These are phyloP conservation scores for Lordiphosa stackelbergi DNA, from an alignment of 1,140 invertebrate genomes.

Conservation along the genomic window DNA sequence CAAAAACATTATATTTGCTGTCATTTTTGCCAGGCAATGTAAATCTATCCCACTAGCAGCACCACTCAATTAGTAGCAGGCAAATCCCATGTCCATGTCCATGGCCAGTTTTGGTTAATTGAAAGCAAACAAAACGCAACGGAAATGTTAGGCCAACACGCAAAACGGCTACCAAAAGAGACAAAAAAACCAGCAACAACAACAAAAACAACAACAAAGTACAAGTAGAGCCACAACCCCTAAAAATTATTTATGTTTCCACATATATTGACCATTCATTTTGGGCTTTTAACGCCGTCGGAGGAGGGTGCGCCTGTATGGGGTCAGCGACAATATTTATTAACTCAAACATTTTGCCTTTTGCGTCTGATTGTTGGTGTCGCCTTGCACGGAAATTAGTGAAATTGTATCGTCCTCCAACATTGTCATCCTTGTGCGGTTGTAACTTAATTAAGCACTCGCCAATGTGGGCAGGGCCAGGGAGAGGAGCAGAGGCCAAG, in stretches of 20 bases:
- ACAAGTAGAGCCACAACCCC: slow-evolving; percentile 47
- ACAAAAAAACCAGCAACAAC: too few species aligned
- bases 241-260: slow-evolving; percentile 69
- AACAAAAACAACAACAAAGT: slow-evolving; percentile 8
- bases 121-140: slow-evolving; percentile 66
- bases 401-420: slow-evolving; percentile 60
- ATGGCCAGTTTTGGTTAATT: slow-evolving; percentile 71
- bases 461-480: slow-evolving; percentile 35
- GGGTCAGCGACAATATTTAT: slow-evolving; percentile 60
- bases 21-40: slow-evolving; percentile 38
- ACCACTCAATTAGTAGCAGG: slow-evolving; percentile 53
- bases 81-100: slow-evolving; percentile 15
- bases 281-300: slow-evolving; percentile 64
- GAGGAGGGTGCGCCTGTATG: slow-evolving; percentile 39
- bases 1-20: slow-evolving; percentile 43
- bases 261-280: slow-evolving; percentile 71
- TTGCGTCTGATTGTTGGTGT: slow-evolving; percentile 64
- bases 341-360: slow-evolving; percentile 67
- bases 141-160: slow-evolving; percentile 64
- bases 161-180: slow-evolving; percentile 18
- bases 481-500: slow-evolving; percentile 17
- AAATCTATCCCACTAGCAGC: slow-evolving; percentile 2
- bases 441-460: slow-evolving; percentile 65
- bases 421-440: slow-evolving; percentile 26
- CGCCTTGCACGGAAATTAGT: slow-evolving; percentile 72